Evolutionary conservation across 2,113 vertebrate genomes (phyloP), one percentile per base, ranked within the genome.

Genomic region (Herpailurus yagouaroundi): DNA sequence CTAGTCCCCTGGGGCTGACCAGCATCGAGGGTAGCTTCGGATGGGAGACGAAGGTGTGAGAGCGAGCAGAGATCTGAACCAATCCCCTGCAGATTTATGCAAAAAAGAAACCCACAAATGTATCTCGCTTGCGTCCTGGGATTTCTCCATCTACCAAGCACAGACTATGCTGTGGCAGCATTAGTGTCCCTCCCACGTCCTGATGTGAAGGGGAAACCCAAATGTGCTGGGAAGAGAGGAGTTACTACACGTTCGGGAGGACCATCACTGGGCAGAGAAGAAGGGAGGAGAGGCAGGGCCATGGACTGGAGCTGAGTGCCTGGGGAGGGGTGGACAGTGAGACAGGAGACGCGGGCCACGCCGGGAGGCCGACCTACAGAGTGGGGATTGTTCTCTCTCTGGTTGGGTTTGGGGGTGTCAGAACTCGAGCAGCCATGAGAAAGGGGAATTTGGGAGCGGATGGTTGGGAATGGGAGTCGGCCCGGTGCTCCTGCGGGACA

Each of bases 311-410:
- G 14, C 52, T 48, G 27, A 33, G 82, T 11, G 36, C 18, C 48
- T 50, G 38, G 55, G 57, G 48, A 15, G 15, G 4, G 36, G 33
- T 0, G 4, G 4, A 9, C 29, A 0, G 13, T 13, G 41, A 33
- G 85, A 80, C 2, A 2, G 83, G 14, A 2, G 12, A 81, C 19
- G 14, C 2, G 1, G 14, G 9, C 7, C 55, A 2, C 0, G 0
- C 9, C 1, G 10, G 21, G 19, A 25, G 71, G 29, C 60, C 63
- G 4, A 5, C 48, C 74, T 0, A 0, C 41, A 29, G 93, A 52
- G 41, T 9, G 2, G 50, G 41, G 11, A 27, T 11, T 29, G 36
- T 31, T 45, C 38, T 63, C 48, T n/a, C 74, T 66, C 29, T 74
- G 55, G 0, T 9, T 31, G 50, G 36, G 9, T 50, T 36, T 48